phyloP scores from a whole-genome alignment of 2,113 vertebrate species.

The Todiramphus saurophagus region DNA sequence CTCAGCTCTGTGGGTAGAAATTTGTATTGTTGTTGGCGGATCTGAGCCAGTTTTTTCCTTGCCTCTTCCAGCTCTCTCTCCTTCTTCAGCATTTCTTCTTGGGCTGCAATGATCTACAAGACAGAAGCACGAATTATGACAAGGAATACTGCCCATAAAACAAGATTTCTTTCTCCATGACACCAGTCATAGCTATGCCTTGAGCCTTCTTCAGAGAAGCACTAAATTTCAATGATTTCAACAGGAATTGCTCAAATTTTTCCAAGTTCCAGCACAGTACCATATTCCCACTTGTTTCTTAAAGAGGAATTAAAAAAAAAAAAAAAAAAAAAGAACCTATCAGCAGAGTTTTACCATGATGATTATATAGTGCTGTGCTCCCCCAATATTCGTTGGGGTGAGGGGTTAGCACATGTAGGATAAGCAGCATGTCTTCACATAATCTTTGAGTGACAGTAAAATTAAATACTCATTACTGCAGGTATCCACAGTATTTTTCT shows the following conservation, averaged over 20 bases:
- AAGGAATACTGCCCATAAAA: not conserved
- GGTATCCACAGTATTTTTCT: not conserved
- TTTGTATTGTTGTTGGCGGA: conserved; percentile 99
- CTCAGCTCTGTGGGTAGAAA: conserved; percentile 94
- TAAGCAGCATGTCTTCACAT: not conserved
- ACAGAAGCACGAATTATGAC: not conserved
- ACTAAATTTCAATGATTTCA: not conserved
- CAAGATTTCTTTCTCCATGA: not conserved
- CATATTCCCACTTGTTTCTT: not conserved
- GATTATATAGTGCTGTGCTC: not conserved
- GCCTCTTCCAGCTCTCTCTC: conserved; percentile 97
- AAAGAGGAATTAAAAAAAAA: not conserved
- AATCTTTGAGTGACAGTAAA: not conserved
- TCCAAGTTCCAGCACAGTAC: not conserved
- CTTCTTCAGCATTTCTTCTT: conserved; percentile 99
- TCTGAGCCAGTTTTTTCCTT: conserved; percentile 96
- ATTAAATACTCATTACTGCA: not conserved
- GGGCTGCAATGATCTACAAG: conserved; percentile 93
- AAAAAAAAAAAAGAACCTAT: not conserved
- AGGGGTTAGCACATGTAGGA: not conserved
- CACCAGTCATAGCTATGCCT: not conserved
- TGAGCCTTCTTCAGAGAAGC: not conserved
- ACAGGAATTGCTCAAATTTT: not conserved
- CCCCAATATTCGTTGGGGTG: not conserved
- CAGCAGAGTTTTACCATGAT: not conserved